These are phyloP conservation scores for Microtus ochrogaster DNA, from an alignment of 2,113 vertebrate species.

Conservation along the genomic window DNA sequence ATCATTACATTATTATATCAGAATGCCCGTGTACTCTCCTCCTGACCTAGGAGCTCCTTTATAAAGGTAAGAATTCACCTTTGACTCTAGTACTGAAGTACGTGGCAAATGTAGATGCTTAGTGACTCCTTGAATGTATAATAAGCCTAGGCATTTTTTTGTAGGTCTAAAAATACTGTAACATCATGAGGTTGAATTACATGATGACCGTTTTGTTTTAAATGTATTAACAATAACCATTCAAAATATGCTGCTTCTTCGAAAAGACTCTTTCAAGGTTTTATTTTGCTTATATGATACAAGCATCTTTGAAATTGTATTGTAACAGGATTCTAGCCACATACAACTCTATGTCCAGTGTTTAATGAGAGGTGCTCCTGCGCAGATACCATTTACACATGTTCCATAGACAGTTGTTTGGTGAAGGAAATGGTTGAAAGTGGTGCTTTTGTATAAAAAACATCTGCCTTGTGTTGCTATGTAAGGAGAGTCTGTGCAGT, in stretches of 20 bases:
- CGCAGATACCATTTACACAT: slow-evolving; percentile 50
- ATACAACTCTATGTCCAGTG: slow-evolving; percentile 7
- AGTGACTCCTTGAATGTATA: slow-evolving; percentile 20
- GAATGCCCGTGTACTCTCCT: slow-evolving; percentile 10
- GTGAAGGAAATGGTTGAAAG: slow-evolving; percentile 57
- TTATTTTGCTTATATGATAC: not conserved
- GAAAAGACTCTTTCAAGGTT: slow-evolving; percentile 32
- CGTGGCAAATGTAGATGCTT: not conserved
- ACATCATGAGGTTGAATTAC: not conserved
- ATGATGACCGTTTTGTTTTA: not conserved
- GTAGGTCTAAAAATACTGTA: slow-evolving; percentile 9
- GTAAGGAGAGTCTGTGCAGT: slow-evolving; percentile 44
- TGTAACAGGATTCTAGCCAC: slow-evolving; percentile 41
- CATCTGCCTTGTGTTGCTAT: slow-evolving; percentile 61
- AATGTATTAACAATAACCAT: not conserved
- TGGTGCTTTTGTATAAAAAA: slow-evolving; percentile 65
- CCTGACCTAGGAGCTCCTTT: slow-evolving; percentile 44
- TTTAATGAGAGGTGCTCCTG: slow-evolving; percentile 47
- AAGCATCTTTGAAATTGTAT: slow-evolving; percentile 46
- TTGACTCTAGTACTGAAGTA: slow-evolving; percentile 3
- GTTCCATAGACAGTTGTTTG: slow-evolving; percentile 41
- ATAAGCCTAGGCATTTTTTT: slow-evolving; percentile 12
- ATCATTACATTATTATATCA: slow-evolving; percentile 13
- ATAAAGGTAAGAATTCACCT: not conserved
- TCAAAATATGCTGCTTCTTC: not conserved